phyloP scores from a whole-genome alignment of 2,888 invertebrate species.

The Drosophila rellima region DNA sequence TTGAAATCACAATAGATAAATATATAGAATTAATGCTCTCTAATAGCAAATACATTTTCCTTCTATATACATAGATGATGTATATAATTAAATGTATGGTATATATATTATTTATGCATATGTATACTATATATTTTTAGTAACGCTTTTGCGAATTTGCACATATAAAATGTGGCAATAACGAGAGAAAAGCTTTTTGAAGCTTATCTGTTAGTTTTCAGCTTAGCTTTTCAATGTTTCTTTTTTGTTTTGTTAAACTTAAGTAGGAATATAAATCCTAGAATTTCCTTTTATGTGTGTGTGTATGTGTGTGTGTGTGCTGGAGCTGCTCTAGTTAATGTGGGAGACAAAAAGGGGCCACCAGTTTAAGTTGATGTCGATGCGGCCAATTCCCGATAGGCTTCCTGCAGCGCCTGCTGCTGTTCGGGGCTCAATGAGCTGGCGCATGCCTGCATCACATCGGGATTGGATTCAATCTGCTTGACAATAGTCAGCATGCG shows the following conservation, averaged over 20 bases:
- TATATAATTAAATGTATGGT: constrained; percentile 44
- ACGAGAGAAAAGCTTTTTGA: constrained; percentile 27
- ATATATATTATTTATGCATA: constrained; percentile 15
- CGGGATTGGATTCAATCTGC: constrained; percentile 93
- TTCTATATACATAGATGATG: constrained; percentile 31
- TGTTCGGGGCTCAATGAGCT: constrained; percentile 92
- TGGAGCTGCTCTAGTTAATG: constrained; percentile 33
- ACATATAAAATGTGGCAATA: constrained; percentile 16
- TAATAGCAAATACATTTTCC: constrained; percentile 30
- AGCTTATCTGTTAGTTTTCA: constrained; percentile 38
- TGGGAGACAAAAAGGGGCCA: constrained; percentile 2
- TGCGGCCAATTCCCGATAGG: constrained; percentile 85
- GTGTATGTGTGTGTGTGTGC: constrained; percentile 1
- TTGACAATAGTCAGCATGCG: constrained; percentile 94
- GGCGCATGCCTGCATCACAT: constrained; percentile 93
- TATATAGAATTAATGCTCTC: constrained; percentile 38
- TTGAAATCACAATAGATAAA: constrained; percentile 71
- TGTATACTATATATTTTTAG: constrained; percentile 45
- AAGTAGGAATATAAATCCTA: constrained; percentile 44
- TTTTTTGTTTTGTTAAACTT: constrained; percentile 14
- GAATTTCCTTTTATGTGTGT: neutral
- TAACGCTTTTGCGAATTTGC: constrained; percentile 36
- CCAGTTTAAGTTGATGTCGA: constrained; percentile 54
- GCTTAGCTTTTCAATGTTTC: constrained; percentile 29
- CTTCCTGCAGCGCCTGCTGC: constrained; percentile 93